Evolutionary conservation across 64 coral and sea anemone species (phyloP).

Genomic region (Dendrophyllia cribrosa): DNA sequence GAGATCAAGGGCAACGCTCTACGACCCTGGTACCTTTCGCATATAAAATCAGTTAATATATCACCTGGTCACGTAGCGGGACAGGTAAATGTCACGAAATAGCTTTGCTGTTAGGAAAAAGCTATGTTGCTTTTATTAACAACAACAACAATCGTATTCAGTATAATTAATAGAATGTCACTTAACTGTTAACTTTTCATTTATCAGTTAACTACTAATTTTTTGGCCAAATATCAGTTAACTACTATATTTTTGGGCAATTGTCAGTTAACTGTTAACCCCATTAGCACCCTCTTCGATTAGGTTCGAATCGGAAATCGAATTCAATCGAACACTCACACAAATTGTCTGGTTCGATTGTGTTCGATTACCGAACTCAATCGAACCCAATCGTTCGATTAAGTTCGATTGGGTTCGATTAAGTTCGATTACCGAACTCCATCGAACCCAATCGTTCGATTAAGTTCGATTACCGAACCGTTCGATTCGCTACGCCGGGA

Average conservation of each 20-base stretch:
- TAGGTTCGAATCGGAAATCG: too few species aligned
- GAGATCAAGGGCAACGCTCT: background rate
- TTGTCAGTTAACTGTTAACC: slow-evolving; percentile 2
- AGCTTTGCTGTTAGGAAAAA: background rate
- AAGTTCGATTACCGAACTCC: too few species aligned
- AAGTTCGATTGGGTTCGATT: too few species aligned
- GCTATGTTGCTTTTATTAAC: background rate
- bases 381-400: too few species aligned
- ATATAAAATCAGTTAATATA: too few species aligned
- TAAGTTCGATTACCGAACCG: too few species aligned
- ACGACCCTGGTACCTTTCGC: background rate
- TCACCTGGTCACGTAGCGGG: background rate
- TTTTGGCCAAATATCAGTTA: background rate
- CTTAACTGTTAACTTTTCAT: slow-evolving; percentile 1
- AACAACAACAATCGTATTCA: background rate
- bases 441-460: too few species aligned
- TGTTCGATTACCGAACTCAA: too few species aligned
- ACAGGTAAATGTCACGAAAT: slow-evolving; percentile 7
- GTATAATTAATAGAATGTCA: background rate
- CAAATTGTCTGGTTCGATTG: too few species aligned
- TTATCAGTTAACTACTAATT: background rate
- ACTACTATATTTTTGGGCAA: background rate
- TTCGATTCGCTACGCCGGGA: too few species aligned
- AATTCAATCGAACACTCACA: too few species aligned
- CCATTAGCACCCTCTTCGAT: background rate